These are phyloP conservation scores for Eubasilissa splendida DNA, from an alignment of 2,888 invertebrate species.

Conservation along the genomic window DNA sequence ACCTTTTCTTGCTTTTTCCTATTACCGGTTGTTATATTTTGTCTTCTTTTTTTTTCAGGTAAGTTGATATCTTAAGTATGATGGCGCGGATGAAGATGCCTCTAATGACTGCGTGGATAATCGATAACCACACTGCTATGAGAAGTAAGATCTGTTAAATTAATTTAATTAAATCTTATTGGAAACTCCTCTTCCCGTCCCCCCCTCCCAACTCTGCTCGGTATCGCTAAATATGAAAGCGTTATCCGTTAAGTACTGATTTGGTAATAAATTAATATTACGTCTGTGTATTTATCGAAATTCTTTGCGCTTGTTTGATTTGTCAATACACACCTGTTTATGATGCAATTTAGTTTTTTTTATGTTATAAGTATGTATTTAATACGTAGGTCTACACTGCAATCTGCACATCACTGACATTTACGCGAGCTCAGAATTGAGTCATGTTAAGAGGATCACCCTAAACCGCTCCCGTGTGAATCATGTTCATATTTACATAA, in stretches of 20 bases:
- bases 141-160: background rate
- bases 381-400: background rate
- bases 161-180: background rate
- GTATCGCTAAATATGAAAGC: too few species aligned
- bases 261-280: too few species aligned
- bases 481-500: background rate
- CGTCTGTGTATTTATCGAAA: too few species aligned
- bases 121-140: conserved; percentile 1
- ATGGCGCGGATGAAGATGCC: background rate
- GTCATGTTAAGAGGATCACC: conserved; percentile 7
- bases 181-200: too few species aligned
- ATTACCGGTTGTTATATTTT: conserved; percentile 1
- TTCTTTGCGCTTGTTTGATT: too few species aligned
- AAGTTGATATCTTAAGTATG: conserved; percentile 25
- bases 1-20: conserved; percentile 4
- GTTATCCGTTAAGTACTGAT: too few species aligned
- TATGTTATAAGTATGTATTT: too few species aligned
- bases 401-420: conserved; percentile 6
- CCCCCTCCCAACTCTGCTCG: too few species aligned
- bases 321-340: too few species aligned
- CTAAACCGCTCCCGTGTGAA: conserved; percentile 11
- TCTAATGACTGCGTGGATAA: conserved; percentile 31
- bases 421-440: conserved; percentile 10
- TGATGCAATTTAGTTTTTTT: too few species aligned
- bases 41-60: conserved; percentile 32